Percentiles rank a stretch among this genome's conserved stretches.
phyloP scores from a whole-genome alignment of 1,140 invertebrate genomes.

The Halictus rubicundus region DNA sequence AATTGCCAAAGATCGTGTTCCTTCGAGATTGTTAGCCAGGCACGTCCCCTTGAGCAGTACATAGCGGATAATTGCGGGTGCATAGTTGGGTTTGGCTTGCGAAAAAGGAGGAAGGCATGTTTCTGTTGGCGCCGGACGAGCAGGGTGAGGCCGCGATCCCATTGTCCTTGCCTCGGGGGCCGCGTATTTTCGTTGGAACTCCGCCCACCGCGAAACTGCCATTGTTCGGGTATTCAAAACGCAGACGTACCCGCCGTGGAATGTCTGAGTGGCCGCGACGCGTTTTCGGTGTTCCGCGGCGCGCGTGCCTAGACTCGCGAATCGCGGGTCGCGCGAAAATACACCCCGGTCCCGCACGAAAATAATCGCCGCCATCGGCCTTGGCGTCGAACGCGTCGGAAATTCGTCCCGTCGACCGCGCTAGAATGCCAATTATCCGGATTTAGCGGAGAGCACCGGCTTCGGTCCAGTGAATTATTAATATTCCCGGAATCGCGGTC shows the following conservation, averaged over 20 bases:
- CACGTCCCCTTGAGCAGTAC: too few relatives aligned
- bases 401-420: not conserved
- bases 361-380: slow-evolving; percentile 3
- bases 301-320: slow-evolving; percentile 66
- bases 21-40: too few relatives aligned
- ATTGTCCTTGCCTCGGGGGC: slow-evolving; percentile 69
- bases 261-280: slow-evolving; percentile 62
- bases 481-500: not conserved
- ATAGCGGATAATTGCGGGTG: not conserved
- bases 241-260: slow-evolving; percentile 63
- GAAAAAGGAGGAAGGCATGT: slow-evolving; percentile 35
- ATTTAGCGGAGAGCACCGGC: not conserved
- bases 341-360: not conserved
- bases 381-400: slow-evolving; percentile 17
- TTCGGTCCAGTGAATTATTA: not conserved
- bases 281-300: slow-evolving; percentile 64
- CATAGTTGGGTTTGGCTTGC: not conserved
- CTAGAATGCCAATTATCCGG: slow-evolving; percentile 3
- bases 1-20: too few relatives aligned
- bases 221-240: slow-evolving; percentile 74
- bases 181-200: slow-evolving; percentile 68
- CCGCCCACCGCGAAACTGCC: slow-evolving; percentile 64
- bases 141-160: slow-evolving; percentile 49
- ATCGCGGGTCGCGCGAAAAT: slow-evolving; percentile 47
- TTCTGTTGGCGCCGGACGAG: slow-evolving; percentile 33